Evolutionary conservation across 2,797 vertebrate species (phyloP), one percentile per base, ranked within the genome.

Genomic region (Momotus momota): DNA sequence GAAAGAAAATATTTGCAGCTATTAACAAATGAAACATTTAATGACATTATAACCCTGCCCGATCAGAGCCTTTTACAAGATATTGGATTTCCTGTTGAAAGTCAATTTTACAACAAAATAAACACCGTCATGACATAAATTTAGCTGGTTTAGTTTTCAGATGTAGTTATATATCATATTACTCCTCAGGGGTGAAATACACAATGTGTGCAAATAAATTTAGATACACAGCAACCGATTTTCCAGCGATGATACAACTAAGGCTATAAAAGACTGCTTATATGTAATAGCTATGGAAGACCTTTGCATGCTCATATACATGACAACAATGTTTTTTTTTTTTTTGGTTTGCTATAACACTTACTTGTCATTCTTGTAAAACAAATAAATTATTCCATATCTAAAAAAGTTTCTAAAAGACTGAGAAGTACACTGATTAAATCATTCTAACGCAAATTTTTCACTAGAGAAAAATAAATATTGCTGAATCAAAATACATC

Each of bases 171-270:
- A 96, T 96, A 91, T 81, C 75, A 72, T 95, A 97, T 96, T 97
- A 86, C 14, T 97, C 97, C 94, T 97, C 78, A 80, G 95, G 96
- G 97, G 88, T 89, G 86, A 95, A 94, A 95, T 97, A 67, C 85
- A 93, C 55, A 96, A 97, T 87, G 87, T 94, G 75, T 88, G 86
- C 81, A 96, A 98, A 97, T 97, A 96, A 97, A 97, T 98, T 97
- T 97, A 96, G 96, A 90, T 96, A 94, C 94, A 92, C 86, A 95
- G 74, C 61, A 93, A 72, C 78, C 88, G 94, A 85, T 97, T 97
- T 97, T 97, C 94, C 88, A 92, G 90, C 71, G 70, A 84, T 35
- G 72, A 95, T 96, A 95, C 93, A 97, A 98, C 97, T 98, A 97
- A 97, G 94, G 85, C 96, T 91, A 96, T 97, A 97, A 98, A 98